These are phyloP conservation scores for Stictocephala bisonia DNA, from an alignment of 2,888 invertebrate genomes.

Conservation along the genomic window DNA sequence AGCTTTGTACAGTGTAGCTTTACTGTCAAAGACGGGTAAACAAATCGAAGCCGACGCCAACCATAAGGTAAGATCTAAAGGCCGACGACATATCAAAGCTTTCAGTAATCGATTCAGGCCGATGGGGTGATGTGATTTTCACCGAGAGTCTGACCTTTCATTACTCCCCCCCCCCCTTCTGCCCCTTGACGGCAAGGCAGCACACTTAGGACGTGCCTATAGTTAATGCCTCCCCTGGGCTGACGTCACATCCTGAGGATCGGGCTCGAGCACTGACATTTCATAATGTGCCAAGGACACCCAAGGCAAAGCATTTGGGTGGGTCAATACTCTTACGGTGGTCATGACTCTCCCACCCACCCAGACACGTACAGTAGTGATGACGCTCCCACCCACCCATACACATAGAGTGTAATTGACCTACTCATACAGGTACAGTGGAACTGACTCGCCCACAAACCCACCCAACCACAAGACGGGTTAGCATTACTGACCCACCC, in stretches of 20 bases:
- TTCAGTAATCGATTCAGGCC: constrained; percentile 21
- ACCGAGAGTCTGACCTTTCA: background rate
- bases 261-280: no score
- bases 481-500: no score
- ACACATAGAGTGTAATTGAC: no score
- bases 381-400: no score
- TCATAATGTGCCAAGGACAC: no score
- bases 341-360: no score
- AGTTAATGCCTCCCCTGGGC: background rate
- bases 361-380: no score
- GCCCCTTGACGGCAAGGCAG: background rate
- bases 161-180: background rate
- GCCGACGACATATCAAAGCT: constrained; percentile 21
- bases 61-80: constrained; percentile 19
- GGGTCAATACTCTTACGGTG: no score
- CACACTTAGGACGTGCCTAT: background rate
- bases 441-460: no score
- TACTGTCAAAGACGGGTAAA: constrained; percentile 5
- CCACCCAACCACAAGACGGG: no score
- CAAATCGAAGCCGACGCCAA: constrained; percentile 16
- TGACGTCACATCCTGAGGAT: background rate
- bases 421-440: no score
- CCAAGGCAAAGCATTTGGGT: no score
- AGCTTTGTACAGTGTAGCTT: constrained; percentile 29
- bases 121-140: constrained; percentile 10